phyloP scores from a whole-genome alignment of 2,797 vertebrate species.

The Enteromius treurensis region DNA sequence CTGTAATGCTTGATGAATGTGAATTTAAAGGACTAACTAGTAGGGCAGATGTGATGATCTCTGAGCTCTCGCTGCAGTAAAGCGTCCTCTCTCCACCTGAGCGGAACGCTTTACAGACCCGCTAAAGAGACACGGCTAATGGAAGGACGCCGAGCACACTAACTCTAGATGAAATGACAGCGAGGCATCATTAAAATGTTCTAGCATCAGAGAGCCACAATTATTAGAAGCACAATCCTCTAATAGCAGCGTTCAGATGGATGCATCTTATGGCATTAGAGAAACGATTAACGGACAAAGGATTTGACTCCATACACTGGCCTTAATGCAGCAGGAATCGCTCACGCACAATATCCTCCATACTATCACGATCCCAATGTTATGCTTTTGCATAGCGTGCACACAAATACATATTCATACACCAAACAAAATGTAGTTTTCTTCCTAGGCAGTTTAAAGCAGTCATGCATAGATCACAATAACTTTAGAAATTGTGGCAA shows the following conservation, averaged over 20 bases:
- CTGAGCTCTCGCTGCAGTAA: not conserved
- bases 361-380: conserved; percentile 1
- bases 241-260: conserved; percentile 63
- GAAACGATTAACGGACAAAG: conserved; percentile 71
- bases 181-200: conserved; percentile 48
- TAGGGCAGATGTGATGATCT: not conserved
- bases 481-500: not conserved
- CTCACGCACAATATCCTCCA: conserved; percentile 17
- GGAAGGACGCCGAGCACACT: conserved; percentile 29
- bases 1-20: conserved; percentile 12
- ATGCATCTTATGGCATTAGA: conserved; percentile 68
- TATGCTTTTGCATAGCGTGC: not conserved
- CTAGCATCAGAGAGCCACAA: conserved; percentile 63
- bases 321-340: conserved; percentile 63
- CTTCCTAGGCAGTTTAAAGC: not conserved
- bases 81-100: conserved; percentile 39
- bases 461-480: not conserved
- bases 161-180: conserved; percentile 57
- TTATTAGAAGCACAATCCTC: conserved; percentile 70
- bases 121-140: conserved; percentile 35
- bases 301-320: conserved; percentile 67
- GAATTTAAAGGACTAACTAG: not conserved
- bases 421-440: conserved; percentile 4
- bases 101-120: not conserved
- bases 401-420: not conserved